Evolutionary conservation across 2,888 invertebrate species (phyloP).

Genomic region (Eulithis prunata): DNA sequence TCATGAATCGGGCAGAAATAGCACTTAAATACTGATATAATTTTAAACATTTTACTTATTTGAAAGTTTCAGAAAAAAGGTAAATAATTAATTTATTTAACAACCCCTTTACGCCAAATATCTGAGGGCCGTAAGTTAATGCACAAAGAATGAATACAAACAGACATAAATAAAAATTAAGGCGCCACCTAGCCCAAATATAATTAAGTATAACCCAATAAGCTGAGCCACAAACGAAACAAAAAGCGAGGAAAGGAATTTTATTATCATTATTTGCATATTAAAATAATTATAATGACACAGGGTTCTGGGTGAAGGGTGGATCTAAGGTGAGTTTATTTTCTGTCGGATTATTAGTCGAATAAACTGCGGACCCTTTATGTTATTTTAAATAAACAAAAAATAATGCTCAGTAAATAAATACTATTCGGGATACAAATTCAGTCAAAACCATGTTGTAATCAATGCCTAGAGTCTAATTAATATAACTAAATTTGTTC

Average conservation of each 20-base stretch:
- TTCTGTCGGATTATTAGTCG: constrained; percentile 27
- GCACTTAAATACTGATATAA: no score
- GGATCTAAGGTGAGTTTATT: constrained; percentile 24
- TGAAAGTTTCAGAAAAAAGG: constrained; percentile 3
- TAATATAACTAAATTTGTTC: no score
- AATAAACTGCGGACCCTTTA: constrained; percentile 10
- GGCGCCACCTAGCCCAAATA: constrained; percentile 63
- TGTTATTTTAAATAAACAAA: constrained; percentile 19
- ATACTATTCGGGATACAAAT: neutral
- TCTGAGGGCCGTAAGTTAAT: constrained; percentile 45
- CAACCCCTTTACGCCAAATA: constrained; percentile 33
- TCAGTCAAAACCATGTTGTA: neutral
- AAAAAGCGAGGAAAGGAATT: constrained; percentile 74
- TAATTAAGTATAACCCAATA: constrained; percentile 81
- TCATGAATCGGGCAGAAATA: no score
- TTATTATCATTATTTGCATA: constrained; percentile 84
- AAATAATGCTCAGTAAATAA: neutral
- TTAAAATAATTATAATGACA: constrained; percentile 80
- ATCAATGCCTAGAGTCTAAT: no score
- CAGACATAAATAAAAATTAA: constrained; percentile 77
- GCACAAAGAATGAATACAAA: constrained; percentile 60
- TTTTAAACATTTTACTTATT: no score
- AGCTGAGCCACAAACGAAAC: constrained; percentile 71
- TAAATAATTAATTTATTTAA: constrained; percentile 21
- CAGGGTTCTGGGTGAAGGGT: constrained; percentile 50